Percentiles rank a stretch among this genome's conserved stretches.
phyloP scores from a whole-genome alignment of 2,113 vertebrate genomes.

The Otus sunia region DNA sequence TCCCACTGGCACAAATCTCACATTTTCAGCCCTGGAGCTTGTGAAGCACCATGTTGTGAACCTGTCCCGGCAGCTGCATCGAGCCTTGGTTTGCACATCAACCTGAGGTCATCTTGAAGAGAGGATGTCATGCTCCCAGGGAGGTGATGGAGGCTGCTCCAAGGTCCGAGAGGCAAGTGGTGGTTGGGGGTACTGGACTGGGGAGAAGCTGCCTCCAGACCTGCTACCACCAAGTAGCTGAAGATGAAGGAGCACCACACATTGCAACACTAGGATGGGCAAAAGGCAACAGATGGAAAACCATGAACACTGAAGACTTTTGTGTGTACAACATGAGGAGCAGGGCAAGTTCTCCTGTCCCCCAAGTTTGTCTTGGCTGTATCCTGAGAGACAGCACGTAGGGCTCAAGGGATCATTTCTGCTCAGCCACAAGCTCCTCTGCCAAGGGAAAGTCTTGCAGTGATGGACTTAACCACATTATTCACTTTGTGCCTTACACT shows the following conservation, averaged over 20 bases:
- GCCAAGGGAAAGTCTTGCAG: neutral
- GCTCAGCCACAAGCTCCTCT: neutral
- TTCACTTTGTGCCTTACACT: neutral
- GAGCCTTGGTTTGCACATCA: neutral
- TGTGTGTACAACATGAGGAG: neutral
- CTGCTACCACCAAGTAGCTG: neutral
- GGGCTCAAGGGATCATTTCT: neutral
- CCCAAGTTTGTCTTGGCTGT: neutral
- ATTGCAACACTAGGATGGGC: accelerated
- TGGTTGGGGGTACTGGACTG: neutral
- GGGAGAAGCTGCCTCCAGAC: neutral
- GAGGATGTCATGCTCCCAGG: neutral
- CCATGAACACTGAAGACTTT: neutral
- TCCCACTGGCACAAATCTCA: neutral
- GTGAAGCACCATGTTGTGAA: neutral
- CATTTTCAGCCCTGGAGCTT: neutral
- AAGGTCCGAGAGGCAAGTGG: neutral
- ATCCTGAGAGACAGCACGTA: neutral
- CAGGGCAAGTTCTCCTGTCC: neutral
- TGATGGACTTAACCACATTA: neutral
- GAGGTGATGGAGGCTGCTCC: neutral
- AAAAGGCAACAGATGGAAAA: neutral
- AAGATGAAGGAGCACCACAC: neutral
- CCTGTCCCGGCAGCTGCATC: neutral
- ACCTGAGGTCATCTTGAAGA: neutral